These are phyloP conservation scores for Troides helena DNA, from an alignment of 2,888 invertebrate genomes.

Conservation along the genomic window DNA sequence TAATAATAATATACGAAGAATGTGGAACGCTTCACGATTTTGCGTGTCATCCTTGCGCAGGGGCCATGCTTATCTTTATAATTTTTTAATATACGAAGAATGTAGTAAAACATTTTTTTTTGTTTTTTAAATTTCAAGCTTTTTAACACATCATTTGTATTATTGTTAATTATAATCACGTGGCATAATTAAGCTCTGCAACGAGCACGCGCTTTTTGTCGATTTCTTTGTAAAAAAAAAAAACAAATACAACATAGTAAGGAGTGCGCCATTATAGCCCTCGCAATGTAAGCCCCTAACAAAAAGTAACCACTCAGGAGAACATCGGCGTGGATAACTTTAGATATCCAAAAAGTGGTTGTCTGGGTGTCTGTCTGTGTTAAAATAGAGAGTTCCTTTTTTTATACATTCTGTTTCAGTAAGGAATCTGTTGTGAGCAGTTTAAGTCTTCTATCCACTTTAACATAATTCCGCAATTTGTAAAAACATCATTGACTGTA, in stretches of 20 bases:
- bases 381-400: constrained; percentile 27
- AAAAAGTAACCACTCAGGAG: constrained; percentile 30
- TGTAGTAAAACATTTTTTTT: neutral
- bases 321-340: constrained; percentile 27
- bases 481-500: neutral
- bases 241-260: neutral
- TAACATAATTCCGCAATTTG: neutral
- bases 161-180: neutral
- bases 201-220: neutral
- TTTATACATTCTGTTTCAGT: constrained; percentile 1
- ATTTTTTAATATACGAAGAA: too few relatives aligned
- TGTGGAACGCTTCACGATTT: too few relatives aligned
- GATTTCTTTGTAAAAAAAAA: neutral
- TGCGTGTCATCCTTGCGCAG: too few relatives aligned
- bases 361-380: constrained; percentile 28
- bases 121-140: neutral
- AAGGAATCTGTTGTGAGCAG: constrained; percentile 5
- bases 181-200: neutral
- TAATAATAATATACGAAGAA: too few relatives aligned
- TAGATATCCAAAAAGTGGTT: constrained; percentile 29
- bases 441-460: neutral
- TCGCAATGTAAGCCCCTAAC: constrained; percentile 12
- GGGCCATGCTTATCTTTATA: too few relatives aligned
- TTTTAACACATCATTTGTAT: neutral
- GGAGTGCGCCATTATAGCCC: constrained; percentile 11